Evolutionary conservation across 2,888 invertebrate genomes (phyloP).

Genomic region (Salticus scenicus): DNA sequence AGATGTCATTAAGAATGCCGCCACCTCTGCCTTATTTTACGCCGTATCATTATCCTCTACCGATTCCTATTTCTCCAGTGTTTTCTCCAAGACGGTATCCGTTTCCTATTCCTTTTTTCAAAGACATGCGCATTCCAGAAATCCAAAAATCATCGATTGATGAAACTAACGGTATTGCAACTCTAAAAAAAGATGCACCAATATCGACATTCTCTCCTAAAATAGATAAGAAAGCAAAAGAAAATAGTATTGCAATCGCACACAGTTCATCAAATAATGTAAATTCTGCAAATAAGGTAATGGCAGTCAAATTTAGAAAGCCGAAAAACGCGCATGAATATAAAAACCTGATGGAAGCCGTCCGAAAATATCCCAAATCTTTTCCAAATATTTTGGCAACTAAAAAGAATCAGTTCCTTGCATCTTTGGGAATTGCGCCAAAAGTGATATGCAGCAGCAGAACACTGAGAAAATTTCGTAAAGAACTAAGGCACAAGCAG

Average conservation of each 20-base stretch:
- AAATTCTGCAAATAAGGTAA: neutral
- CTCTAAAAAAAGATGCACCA: neutral
- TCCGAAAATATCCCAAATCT: neutral
- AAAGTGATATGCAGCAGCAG: slow-evolving; percentile 37
- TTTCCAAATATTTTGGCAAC: slow-evolving; percentile 20
- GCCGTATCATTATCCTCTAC: neutral
- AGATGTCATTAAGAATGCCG: neutral
- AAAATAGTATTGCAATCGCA: neutral
- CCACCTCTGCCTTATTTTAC: neutral
- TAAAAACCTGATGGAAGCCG: slow-evolving; percentile 19
- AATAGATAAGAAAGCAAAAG: neutral
- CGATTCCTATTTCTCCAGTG: neutral
- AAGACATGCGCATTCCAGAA: neutral
- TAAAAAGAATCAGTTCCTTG: slow-evolving; percentile 35
- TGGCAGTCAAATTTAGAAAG: neutral
- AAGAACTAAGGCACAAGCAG: neutral
- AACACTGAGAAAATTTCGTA: slow-evolving; percentile 4
- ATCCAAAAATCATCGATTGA: neutral
- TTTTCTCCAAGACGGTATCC: neutral
- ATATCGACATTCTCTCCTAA: neutral
- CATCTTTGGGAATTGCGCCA: slow-evolving; percentile 23
- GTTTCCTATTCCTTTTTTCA: neutral
- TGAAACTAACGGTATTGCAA: neutral
- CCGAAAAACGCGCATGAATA: slow-evolving; percentile 16
- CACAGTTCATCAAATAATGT: neutral